Base-by-base conservation (phyloP, 2,888 invertebrate genomes). In the Caenorhabditis afra region DNA sequence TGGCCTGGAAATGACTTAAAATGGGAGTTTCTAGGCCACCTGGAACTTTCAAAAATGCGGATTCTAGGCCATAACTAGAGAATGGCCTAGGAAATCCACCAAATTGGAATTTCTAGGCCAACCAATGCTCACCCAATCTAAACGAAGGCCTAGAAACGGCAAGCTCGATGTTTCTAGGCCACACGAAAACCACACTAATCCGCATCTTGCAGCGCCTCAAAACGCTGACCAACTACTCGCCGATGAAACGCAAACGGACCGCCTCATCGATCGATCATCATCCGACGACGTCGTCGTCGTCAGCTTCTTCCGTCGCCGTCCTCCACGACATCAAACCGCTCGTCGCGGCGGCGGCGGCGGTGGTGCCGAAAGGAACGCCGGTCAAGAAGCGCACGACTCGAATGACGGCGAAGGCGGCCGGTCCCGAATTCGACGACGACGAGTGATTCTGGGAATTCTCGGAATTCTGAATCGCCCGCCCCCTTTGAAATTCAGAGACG, bases 391-490 rank as follows among this genome's bases (percentile, higher is more conserved):
- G 78, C 11, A 73, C 67, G 1, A 50, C 66, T 7, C 58, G 68
- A 11, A 67, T 62, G 50, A 35, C 64, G 7, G 66, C 61, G 8
- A 78, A 78, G 37, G 61, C 78, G 5, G 39, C 39, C 50, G 78
- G 71, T 37, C 78, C 78, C 14, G 68, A 71, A 29, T 78, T 78
- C 35, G 78, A 78, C 41, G 62, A 62, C 12, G 70, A 71, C 23
- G 45, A n/a, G n/a, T n/a, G n/a, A n/a, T n/a, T n/a, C n/a, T n/a
- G n/a, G n/a, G n/a, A n/a, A n/a, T 29, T 7, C 4, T 29, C 29
- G 18, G 29, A 14, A 41, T 41, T 4, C 5, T 39, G 50, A 68
- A 44, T 39, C 5, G 44, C 44, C 29, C n/a, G n/a, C n/a, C n/a
- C n/a, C n/a, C n/a, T 29, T 7, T 29, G 29, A 29, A 29, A n/a